Evolutionary conservation across 2,113 vertebrate genomes (phyloP).

Genomic region (Phalacrocorax brasilianus): DNA sequence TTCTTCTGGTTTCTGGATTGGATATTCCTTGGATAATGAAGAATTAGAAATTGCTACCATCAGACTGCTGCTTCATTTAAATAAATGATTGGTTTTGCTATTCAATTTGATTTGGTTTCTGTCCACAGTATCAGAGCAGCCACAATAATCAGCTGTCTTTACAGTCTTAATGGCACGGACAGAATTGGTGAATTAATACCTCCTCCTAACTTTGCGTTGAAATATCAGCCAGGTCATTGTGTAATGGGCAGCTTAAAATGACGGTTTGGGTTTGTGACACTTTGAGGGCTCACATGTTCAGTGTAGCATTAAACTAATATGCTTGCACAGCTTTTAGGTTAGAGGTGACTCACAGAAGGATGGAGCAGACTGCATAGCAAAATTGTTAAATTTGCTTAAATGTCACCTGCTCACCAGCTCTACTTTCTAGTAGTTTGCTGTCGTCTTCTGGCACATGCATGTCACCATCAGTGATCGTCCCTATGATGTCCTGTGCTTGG

Average conservation of each 20-base stretch:
- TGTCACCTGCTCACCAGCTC: not conserved
- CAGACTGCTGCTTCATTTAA: constrained; percentile 42
- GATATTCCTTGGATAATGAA: not conserved
- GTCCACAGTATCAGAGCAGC: constrained; percentile 4
- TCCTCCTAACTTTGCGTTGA: not conserved
- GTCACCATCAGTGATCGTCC: not conserved
- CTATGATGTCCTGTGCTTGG: not conserved
- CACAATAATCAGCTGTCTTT: constrained; percentile 39
- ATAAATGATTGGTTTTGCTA: constrained; percentile 13
- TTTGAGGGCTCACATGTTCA: not conserved
- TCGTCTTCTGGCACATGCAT: not conserved
- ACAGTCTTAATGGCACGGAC: not conserved
- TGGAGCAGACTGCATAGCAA: not conserved
- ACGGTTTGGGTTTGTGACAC: not conserved
- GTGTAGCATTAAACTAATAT: not conserved
- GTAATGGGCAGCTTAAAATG: not conserved
- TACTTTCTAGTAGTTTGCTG: not conserved
- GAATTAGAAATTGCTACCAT: constrained; percentile 11
- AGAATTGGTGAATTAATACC: not conserved
- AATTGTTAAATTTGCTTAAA: not conserved
- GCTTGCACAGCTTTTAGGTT: not conserved
- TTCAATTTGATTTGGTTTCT: constrained; percentile 38
- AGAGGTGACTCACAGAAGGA: not conserved
- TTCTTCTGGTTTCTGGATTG: not conserved
- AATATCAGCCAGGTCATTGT: not conserved